Percentiles rank a stretch among this genome's conserved stretches.
These are phyloP conservation scores for Hemicrepidius hirtus DNA, from an alignment of 2,888 invertebrate genomes.

Conservation along the genomic window DNA sequence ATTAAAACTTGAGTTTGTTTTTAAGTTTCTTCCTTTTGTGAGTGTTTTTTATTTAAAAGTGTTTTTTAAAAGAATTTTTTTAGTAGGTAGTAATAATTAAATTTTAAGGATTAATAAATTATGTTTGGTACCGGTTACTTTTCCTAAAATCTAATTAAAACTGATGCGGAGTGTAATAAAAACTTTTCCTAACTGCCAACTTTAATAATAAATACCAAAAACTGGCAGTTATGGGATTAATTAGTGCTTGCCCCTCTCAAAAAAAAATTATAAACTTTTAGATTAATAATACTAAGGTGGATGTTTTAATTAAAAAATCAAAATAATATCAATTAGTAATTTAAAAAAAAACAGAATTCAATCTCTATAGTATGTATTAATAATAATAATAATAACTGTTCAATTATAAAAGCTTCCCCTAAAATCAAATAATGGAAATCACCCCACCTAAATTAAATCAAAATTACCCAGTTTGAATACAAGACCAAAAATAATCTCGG, in stretches of 20 bases:
- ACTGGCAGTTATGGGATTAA: slow-evolving; percentile 17
- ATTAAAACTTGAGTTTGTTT: slow-evolving; percentile 3
- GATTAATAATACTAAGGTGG: neutral
- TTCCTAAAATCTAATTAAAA: slow-evolving; percentile 9
- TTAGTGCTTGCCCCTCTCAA: slow-evolving; percentile 12
- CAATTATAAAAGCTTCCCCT: neutral
- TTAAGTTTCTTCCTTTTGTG: neutral
- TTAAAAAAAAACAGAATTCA: neutral
- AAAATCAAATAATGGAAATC: neutral
- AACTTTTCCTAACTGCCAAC: slow-evolving; percentile 3
- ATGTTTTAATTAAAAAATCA: neutral
- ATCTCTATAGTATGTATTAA: neutral
- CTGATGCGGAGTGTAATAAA: slow-evolving; percentile 4
- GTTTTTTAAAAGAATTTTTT: too few species aligned
- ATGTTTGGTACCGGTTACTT: neutral
- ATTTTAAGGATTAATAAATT: too few species aligned
- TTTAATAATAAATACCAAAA: neutral
- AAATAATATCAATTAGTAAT: slow-evolving; percentile 1
- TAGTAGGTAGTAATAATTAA: too few species aligned
- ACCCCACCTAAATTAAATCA: slow-evolving; percentile 3
- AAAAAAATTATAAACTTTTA: slow-evolving; percentile 5
- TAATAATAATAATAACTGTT: slow-evolving; percentile 3
- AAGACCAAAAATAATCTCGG: slow-evolving; percentile 16
- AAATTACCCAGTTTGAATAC: slow-evolving; percentile 3
- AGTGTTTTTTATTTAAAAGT: too few species aligned